Evolutionary conservation across 2,888 invertebrate genomes (phyloP).

Genomic region (Drosophila meridiana): DNA sequence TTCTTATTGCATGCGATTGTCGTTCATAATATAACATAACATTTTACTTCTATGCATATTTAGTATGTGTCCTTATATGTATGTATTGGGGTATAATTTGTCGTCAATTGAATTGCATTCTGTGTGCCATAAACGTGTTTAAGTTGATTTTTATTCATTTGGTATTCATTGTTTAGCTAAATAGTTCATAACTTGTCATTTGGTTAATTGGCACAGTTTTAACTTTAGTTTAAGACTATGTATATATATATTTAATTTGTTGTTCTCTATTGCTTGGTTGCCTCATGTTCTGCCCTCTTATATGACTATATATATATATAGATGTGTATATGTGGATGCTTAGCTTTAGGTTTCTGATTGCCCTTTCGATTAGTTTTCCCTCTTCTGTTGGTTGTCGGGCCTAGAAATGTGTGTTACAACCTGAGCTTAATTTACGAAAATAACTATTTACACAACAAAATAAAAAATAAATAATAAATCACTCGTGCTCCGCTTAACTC

Average conservation of each 20-base stretch:
- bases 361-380: slow-evolving; percentile 34
- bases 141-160: slow-evolving; percentile 12
- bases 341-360: slow-evolving; percentile 63
- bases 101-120: slow-evolving; percentile 54
- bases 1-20: slow-evolving; percentile 71
- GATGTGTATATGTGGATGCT: slow-evolving; percentile 17
- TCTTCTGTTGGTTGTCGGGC: slow-evolving; percentile 19
- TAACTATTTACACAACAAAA: slow-evolving; percentile 59
- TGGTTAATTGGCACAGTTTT: slow-evolving; percentile 72
- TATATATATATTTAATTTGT: slow-evolving; percentile 4
- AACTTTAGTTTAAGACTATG: slow-evolving; percentile 21
- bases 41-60: slow-evolving; percentile 26
- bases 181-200: slow-evolving; percentile 43
- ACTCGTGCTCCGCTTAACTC: slow-evolving; percentile 16
- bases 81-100: slow-evolving; percentile 20
- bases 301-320: slow-evolving; percentile 21
- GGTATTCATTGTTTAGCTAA: slow-evolving; percentile 17
- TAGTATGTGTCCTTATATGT: slow-evolving; percentile 17
- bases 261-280: slow-evolving; percentile 30
- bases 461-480: slow-evolving; percentile 41
- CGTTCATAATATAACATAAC: slow-evolving; percentile 60
- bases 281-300: slow-evolving; percentile 14
- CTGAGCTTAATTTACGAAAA: slow-evolving; percentile 61
- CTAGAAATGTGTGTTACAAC: slow-evolving; percentile 60
- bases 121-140: slow-evolving; percentile 28